Evolutionary conservation across 2,888 invertebrate genomes (phyloP), one percentile per base, ranked within the genome.

Genomic region (Trichogramma evanescens): DNA sequence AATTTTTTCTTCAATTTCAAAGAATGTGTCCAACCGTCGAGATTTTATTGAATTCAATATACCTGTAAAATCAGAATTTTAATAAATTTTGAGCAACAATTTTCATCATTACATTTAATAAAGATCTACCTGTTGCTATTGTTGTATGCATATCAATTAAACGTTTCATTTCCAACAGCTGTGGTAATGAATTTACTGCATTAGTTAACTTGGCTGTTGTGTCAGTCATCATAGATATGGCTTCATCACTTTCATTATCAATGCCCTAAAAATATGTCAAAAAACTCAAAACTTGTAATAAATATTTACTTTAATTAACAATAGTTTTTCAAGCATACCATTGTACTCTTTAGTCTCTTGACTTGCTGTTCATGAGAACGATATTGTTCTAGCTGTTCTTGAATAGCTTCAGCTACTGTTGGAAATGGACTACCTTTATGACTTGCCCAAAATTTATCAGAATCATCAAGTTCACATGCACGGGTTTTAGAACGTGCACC

Each of bases 131-230:
- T 79, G 98, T 99, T 4, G 99, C 99, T 65, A 99, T 90, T 67
- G 95, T 97, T 39, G 96, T 99, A 76, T 99, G 99, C 92, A 97
- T 94, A 74, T 99, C 99, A 69, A 99, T 95, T 9, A 98, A 84
- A 46, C 96, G 84, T 78, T 99, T 99, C 82, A 93, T 95, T 78
- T 98, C 98, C 79, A 99, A 84, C 40, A 99, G 82, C 74, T 97
- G 96, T 0, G 99, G 99, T 70, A 99, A 81, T 0, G 95, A 96
- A 77, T 93, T 92, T 6, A 99, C 95, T 38, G 98, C 97, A 63
- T 88, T 93, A 0, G 97, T 97, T 38, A 99, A 84, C 67, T 91
- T 88, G 44, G 93, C 92, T 1, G 96, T 96, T 70, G 94, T 95
- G 75, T 95, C 94, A 50, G 91, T 91, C 43, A 98, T 88, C 86